phyloP scores from a whole-genome alignment of 2,888 invertebrate genomes.

The Blastobasis adustella region DNA sequence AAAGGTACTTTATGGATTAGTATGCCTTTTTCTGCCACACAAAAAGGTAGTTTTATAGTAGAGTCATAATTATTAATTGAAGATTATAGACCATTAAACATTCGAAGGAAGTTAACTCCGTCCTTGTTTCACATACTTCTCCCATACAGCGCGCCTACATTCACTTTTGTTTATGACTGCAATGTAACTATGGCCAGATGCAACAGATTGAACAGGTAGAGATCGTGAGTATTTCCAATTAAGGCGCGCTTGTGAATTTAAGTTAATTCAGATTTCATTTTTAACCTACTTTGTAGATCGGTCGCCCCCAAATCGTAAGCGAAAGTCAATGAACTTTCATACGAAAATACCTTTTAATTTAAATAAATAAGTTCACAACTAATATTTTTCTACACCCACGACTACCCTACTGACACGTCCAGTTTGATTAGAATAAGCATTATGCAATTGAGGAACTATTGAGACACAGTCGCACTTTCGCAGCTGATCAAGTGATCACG shows the following conservation, averaged over 20 bases:
- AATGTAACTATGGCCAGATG: constrained; percentile 8
- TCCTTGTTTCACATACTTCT: constrained; percentile 48
- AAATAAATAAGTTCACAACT: too few species aligned
- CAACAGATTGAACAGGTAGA: constrained; percentile 8
- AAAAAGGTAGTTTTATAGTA: too few species aligned
- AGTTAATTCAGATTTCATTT: constrained; percentile 4
- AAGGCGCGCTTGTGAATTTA: constrained; percentile 4
- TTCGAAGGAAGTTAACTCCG: constrained; percentile 32
- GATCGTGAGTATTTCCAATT: constrained; percentile 1
- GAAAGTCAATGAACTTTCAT: too few species aligned
- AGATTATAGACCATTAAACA: constrained; percentile 2
- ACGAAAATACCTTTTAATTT: too few species aligned
- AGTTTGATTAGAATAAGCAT: constrained; percentile 5
- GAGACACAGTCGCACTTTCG: constrained; percentile 41
- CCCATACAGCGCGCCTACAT: constrained; percentile 49
- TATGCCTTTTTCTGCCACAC: too few species aligned
- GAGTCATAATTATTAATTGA: too few species aligned
- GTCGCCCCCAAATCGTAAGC: too few species aligned
- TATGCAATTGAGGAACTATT: constrained; percentile 23
- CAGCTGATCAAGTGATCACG: constrained; percentile 43
- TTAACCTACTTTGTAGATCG: constrained; percentile 14
- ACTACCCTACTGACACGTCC: constrained; percentile 1
- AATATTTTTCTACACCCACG: background rate
- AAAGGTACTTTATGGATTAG: too few species aligned
- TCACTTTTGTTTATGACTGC: constrained; percentile 62